Percentiles rank a stretch among this genome's conserved stretches.
Evolutionary conservation across 2,797 vertebrate genomes (phyloP).

Genomic region (Sarcoramphus papa): DNA sequence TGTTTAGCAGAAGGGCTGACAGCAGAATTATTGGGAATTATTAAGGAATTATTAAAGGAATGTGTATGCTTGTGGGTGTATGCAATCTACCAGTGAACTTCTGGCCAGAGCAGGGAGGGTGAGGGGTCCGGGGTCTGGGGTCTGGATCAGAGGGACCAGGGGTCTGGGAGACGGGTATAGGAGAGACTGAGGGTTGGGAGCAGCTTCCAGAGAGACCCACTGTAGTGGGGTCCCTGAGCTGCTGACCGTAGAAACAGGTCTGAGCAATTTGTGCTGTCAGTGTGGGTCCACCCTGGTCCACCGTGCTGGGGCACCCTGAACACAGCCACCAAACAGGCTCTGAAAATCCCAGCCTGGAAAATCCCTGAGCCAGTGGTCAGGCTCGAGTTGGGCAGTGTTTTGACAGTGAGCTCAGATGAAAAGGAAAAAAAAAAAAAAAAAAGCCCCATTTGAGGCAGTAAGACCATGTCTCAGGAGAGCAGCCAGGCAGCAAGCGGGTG

Average conservation of each 20-base stretch:
- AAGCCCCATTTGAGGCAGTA: background rate
- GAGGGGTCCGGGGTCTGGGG: background rate
- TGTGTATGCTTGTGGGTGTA: background rate
- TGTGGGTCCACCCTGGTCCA: background rate
- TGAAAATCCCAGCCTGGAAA: background rate
- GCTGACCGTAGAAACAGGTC: background rate
- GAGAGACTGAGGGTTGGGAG: background rate
- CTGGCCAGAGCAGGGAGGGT: background rate
- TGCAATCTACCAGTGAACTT: no score
- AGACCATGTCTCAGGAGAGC: background rate
- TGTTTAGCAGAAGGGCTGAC: background rate
- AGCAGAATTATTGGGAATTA: background rate
- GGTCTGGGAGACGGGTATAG: background rate
- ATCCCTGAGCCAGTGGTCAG: background rate
- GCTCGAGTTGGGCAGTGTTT: background rate
- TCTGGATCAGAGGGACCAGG: background rate
- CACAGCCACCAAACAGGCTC: background rate
- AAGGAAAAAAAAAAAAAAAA: no score
- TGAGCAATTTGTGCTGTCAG: background rate
- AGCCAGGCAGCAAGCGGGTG: rapidly evolving
- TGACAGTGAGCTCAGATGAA: background rate
- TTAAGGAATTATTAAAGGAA: background rate
- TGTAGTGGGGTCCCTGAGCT: no score
- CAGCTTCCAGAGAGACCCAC: background rate
- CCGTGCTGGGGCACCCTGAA: rapidly evolving